A percentile compares a stretch with the other conserved stretches of the same genome.
These are phyloP conservation scores for Drosophila ercepeae DNA, from an alignment of 1,140 invertebrate genomes.

Conservation along the genomic window DNA sequence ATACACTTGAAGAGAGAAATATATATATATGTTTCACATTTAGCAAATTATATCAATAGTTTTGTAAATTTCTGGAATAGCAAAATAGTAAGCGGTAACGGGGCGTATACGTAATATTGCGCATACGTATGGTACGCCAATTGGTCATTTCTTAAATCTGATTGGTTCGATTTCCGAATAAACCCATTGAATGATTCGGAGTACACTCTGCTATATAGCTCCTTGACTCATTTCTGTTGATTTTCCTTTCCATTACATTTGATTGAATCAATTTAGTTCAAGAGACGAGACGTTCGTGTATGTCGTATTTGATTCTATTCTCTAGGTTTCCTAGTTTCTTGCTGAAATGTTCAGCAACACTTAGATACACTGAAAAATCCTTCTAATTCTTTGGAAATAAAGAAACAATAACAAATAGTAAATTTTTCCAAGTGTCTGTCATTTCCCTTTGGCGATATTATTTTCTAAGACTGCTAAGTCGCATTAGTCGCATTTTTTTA, in stretches of 20 bases:
- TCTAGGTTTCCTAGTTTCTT: too few relatives aligned
- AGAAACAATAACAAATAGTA: not conserved
- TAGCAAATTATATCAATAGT: not conserved
- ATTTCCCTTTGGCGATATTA: conserved; percentile 26
- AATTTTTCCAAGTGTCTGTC: conserved; percentile 14
- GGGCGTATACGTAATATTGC: not conserved
- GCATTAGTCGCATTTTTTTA: conserved; percentile 68
- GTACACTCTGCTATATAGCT: not conserved
- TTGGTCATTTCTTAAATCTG: not conserved
- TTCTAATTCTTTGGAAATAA: too few relatives aligned
- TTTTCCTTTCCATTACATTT: conserved; percentile 31
- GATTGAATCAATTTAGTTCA: conserved; percentile 43
- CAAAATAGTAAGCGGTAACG: not conserved
- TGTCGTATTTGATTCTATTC: conserved; percentile 31
- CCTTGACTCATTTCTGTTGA: conserved; percentile 25
- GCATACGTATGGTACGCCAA: not conserved
- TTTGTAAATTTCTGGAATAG: not conserved
- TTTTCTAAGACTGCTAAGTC: conserved; percentile 49
- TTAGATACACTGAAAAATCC: too few relatives aligned
- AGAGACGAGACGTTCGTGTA: conserved; percentile 18
- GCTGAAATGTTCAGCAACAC: too few relatives aligned
- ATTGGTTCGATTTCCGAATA: not conserved
- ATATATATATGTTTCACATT: not conserved
- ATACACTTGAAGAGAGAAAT: not conserved
- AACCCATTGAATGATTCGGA: conserved; percentile 4